Evolutionary conservation across 2,888 invertebrate genomes (phyloP), one percentile per base, ranked within the genome.

Genomic region (Drosophila melanocephala): DNA sequence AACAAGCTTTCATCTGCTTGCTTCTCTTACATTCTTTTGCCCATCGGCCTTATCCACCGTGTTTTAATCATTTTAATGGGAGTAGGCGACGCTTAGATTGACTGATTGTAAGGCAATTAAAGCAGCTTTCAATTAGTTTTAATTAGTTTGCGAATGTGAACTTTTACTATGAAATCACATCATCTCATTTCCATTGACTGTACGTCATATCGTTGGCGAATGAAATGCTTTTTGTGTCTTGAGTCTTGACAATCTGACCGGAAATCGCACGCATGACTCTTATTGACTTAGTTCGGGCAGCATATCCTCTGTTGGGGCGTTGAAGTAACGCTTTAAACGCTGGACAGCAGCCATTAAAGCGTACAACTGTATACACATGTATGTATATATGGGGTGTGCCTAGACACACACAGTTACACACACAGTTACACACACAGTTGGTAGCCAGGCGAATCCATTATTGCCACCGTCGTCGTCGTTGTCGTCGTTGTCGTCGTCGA

Each of bases 391-490:
- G 7, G 37, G 44, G 14, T 47, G 44, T 44, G 28, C 1, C 16
- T n/a, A 14, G 22, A 32, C 28, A 28, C 35, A 35, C 32, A 62
- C 47, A 33, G 28, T 4, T 32, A 39, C n/a, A 55, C 42, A 72
- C n/a, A 35, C 37, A 30, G 22, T 33, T n/a, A 32, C 22, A 32
- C 22, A 55, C 65, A 71, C 51, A 76, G 79, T 60, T 64, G 72
- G 67, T 60, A 68, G 70, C 64, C 81, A 53, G 59, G 74, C 73
- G 63, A 69, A 66, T 67, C 58, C 68, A 63, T 76, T 63, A 68
- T 68, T 75, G 69, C 53, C 76, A 76, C 66, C 56, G 65, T 64
- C 63, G 63, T 67, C 61, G 63, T 37, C 4, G n/a, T n/a, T n/a
- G 22, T 22, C 22, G 22, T 22, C 22, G 22, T 52, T 7, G 53